Percentiles rank a stretch among this genome's conserved stretches.
Conservation (phyloP, 2,888 invertebrate species). For the Autographa pulchrina region DNA sequence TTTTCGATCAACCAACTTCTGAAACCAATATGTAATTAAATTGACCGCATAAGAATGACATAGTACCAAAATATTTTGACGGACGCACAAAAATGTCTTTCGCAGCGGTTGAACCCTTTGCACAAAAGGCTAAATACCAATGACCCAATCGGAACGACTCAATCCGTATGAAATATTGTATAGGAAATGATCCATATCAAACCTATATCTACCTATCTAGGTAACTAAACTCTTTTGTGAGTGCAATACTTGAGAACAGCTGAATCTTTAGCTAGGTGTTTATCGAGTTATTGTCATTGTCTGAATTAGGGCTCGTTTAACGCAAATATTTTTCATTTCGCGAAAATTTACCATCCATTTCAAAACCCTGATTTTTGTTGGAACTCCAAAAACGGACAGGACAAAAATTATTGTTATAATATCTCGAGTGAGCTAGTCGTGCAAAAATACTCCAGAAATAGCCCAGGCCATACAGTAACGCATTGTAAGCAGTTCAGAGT, state of each 20-base stretch:
- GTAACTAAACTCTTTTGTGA: too few species aligned
- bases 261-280: too few species aligned
- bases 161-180: background rate
- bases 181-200: background rate
- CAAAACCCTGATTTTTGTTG: too few species aligned
- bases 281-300: too few species aligned
- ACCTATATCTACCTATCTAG: background rate
- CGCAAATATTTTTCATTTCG: too few species aligned
- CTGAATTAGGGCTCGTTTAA: too few species aligned
- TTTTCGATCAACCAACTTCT: too few species aligned
- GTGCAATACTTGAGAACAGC: too few species aligned
- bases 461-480: constrained; percentile 24
- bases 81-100: background rate
- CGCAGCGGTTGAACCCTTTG: background rate
- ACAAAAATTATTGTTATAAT: too few species aligned
- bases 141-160: background rate
- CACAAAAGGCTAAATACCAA: background rate
- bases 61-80: background rate
- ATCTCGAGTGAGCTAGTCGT: background rate
- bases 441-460: background rate
- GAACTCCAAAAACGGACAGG: too few species aligned
- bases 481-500: constrained; percentile 54
- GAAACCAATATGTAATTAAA: background rate
- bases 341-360: too few species aligned
- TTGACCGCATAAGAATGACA: background rate